Conservation (phyloP, 2,888 invertebrate genomes). For the Trissolcus japonicus region DNA sequence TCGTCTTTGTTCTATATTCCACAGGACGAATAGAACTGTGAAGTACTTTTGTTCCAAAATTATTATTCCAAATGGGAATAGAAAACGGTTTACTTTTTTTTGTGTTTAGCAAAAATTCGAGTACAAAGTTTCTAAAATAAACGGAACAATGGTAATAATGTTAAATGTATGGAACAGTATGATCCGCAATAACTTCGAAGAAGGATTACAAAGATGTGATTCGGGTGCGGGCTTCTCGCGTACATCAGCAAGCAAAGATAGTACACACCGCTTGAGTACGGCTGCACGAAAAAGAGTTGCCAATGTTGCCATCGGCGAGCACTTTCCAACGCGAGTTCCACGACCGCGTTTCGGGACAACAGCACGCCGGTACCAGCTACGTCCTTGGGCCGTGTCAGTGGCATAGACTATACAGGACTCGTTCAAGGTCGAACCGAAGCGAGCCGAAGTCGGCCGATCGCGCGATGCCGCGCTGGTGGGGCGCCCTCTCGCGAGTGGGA, state of each 20-base stretch:
- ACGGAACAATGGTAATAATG: background rate
- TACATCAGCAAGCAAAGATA: conserved; percentile 22
- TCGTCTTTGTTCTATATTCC: background rate
- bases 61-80: too few species aligned
- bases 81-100: too few species aligned
- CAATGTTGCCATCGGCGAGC: conserved; percentile 68
- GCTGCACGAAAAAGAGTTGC: conserved; percentile 68
- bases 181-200: background rate
- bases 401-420: conserved; percentile 76
- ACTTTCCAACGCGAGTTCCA: conserved; percentile 73
- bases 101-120: too few species aligned
- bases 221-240: conserved; percentile 45
- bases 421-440: conserved; percentile 74
- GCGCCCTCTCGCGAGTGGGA: conserved; percentile 26
- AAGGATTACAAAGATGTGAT: background rate
- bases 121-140: background rate
- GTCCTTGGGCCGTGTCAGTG: conserved; percentile 77
- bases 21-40: too few species aligned
- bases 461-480: conserved; percentile 21
- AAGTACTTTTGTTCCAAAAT: too few species aligned
- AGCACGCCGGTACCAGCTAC: conserved; percentile 69
- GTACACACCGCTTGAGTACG: conserved; percentile 52
- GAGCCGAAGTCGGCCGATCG: conserved; percentile 56
- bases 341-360: conserved; percentile 75
- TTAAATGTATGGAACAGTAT: background rate